A percentile compares a stretch with the other conserved stretches of the same genome.
These are phyloP conservation scores for Oithona nana DNA, from an alignment of 2,888 invertebrate species.

Conservation along the genomic window DNA sequence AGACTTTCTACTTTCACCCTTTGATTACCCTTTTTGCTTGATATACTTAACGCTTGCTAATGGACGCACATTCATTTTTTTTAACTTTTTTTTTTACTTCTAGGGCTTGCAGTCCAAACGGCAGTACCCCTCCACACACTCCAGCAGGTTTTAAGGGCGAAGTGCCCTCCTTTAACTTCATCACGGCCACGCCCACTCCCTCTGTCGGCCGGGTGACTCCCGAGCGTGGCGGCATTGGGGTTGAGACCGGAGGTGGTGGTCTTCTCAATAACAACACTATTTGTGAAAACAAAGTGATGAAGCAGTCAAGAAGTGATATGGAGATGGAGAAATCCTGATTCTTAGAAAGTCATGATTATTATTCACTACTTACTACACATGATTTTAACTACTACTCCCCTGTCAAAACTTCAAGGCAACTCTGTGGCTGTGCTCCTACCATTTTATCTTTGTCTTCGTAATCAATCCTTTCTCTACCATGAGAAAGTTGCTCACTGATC, in stretches of 20 bases:
- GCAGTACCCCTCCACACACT: not conserved
- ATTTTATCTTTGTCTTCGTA: too few species aligned
- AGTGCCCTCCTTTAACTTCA: not conserved
- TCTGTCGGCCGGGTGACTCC: not conserved
- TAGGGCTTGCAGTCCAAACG: not conserved
- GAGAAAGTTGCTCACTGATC: too few species aligned
- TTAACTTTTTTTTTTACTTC: not conserved
- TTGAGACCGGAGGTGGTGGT: too few species aligned
- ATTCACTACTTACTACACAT: too few species aligned
- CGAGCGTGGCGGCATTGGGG: not conserved
- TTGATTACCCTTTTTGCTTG: too few species aligned
- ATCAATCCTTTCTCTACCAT: too few species aligned
- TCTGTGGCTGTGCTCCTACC: not conserved
- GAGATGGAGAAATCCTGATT: not conserved
- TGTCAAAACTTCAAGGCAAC: not conserved
- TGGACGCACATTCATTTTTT: not conserved
- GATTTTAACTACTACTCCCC: too few species aligned
- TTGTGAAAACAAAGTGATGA: not conserved
- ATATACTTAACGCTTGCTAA: not conserved
- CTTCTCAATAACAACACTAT: not conserved
- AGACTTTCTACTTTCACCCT: too few species aligned
- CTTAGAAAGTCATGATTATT: too few species aligned
- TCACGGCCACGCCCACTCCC: not conserved
- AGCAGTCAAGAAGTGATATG: not conserved
- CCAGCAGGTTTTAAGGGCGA: not conserved